phyloP scores from a whole-genome alignment of 2,888 invertebrate genomes.

The Coenonympha arcania region DNA sequence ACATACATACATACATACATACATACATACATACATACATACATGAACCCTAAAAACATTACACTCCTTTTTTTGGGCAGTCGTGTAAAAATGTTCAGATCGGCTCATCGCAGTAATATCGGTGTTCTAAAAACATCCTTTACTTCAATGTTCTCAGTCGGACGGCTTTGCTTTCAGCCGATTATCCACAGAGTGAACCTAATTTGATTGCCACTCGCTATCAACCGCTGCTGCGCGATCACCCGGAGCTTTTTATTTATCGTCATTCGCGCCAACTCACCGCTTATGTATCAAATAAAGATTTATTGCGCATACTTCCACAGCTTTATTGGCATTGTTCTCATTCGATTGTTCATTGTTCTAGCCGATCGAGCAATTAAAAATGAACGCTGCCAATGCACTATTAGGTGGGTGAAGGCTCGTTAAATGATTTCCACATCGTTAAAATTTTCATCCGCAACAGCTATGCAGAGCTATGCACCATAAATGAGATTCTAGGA shows the following conservation, averaged over 20 bases:
- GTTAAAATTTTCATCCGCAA: constrained; percentile 11
- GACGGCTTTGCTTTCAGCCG: constrained; percentile 70
- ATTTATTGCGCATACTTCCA: constrained; percentile 45
- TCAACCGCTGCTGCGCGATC: constrained; percentile 63
- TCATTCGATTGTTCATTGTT: constrained; percentile 45
- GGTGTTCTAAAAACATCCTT: too few species aligned
- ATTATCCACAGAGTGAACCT: constrained; percentile 65
- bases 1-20: too few species aligned
- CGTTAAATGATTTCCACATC: constrained; percentile 11
- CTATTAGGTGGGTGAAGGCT: constrained; percentile 23
- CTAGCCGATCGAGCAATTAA: constrained; percentile 36
- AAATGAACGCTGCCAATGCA: constrained; percentile 30
- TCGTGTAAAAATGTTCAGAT: too few species aligned
- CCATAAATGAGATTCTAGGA: too few species aligned
- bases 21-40: too few species aligned
- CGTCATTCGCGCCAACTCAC: constrained; percentile 40
- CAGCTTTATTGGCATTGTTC: constrained; percentile 46
- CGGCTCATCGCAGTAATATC: too few species aligned
- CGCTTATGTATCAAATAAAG: constrained; percentile 24
- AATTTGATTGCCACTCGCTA: constrained; percentile 70
- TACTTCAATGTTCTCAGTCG: constrained; percentile 58
- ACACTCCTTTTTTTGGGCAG: too few species aligned
- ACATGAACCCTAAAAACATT: too few species aligned
- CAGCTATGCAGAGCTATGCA: too few species aligned
- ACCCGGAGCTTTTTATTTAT: constrained; percentile 63